These are phyloP conservation scores for Tenualosa ilisha DNA, from an alignment of 2,797 vertebrate genomes.

Conservation along the genomic window DNA sequence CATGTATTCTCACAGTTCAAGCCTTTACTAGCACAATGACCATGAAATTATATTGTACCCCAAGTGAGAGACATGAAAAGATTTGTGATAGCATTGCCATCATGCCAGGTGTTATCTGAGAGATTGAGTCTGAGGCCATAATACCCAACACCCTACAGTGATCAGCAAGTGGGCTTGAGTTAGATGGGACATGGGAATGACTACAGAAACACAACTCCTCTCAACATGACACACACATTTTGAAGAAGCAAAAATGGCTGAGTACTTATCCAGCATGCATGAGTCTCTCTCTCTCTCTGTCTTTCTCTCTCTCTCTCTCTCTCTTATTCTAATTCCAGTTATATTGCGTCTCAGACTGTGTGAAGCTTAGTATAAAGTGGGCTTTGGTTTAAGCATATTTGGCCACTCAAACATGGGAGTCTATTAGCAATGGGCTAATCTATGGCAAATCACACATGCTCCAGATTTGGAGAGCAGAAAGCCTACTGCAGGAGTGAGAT, in stretches of 20 bases:
- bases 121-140: not conserved
- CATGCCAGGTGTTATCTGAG: not conserved
- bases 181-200: not conserved
- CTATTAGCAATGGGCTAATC: conserved; percentile 13
- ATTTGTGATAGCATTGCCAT: not conserved
- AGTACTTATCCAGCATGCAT: not conserved
- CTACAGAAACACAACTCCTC: not conserved
- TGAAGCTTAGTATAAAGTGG: conserved; percentile 3
- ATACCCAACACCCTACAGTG: not conserved
- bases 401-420: not conserved
- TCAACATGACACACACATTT: not conserved
- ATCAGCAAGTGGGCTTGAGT: not conserved
- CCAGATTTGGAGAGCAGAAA: not conserved
- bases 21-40: not conserved
- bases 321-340: not conserved
- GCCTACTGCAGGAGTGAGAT: conserved; percentile 1
- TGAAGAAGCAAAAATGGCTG: not conserved
- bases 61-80: not conserved
- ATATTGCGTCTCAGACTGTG: not conserved
- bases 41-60: not conserved
- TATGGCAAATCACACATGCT: conserved; percentile 1
- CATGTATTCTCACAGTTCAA: not conserved
- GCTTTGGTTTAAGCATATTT: not conserved
- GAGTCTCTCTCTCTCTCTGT: not conserved
- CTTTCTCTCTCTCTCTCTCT: not conserved